Evolutionary conservation across 2,113 vertebrate genomes (phyloP).

Genomic region (Ranitomeya imitator): DNA sequence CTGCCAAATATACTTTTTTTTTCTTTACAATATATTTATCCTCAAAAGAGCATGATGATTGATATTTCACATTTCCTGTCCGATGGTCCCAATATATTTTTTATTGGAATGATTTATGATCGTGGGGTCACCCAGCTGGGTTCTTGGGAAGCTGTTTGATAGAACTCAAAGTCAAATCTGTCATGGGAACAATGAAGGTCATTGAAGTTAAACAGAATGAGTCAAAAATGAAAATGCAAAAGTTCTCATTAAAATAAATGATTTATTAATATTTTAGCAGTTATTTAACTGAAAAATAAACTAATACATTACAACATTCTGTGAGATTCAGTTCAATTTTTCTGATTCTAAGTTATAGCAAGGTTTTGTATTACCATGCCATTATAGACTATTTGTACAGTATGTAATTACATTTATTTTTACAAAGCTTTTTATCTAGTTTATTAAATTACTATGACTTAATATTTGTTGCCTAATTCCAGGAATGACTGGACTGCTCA

Average conservation of each 20-base stretch:
- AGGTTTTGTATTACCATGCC: too few species aligned
- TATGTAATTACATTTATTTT: not conserved
- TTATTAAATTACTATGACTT: not conserved
- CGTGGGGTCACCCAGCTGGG: conserved; percentile 16
- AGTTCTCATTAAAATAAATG: conserved; percentile 6
- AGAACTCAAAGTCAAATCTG: not conserved
- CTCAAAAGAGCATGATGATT: conserved; percentile 15
- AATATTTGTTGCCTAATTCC: not conserved
- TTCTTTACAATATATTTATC: not conserved
- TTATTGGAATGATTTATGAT: conserved; percentile 24
- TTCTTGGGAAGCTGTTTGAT: not conserved
- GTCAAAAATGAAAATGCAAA: conserved; percentile 14
- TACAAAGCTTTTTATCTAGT: not conserved
- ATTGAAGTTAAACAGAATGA: not conserved
- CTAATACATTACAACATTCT: not conserved
- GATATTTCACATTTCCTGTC: conserved; percentile 24
- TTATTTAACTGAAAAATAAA: not conserved
- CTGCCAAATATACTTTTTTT: not conserved
- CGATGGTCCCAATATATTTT: not conserved
- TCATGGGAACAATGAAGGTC: conserved; percentile 36
- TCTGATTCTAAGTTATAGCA: not conserved
- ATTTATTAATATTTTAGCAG: conserved; percentile 6
- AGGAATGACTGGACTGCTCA: not conserved
- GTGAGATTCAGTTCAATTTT: not conserved
- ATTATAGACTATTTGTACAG: not conserved